Conservation (phyloP, 92 coral and sea anemone genomes). For the Phenganax stokvisi region DNA sequence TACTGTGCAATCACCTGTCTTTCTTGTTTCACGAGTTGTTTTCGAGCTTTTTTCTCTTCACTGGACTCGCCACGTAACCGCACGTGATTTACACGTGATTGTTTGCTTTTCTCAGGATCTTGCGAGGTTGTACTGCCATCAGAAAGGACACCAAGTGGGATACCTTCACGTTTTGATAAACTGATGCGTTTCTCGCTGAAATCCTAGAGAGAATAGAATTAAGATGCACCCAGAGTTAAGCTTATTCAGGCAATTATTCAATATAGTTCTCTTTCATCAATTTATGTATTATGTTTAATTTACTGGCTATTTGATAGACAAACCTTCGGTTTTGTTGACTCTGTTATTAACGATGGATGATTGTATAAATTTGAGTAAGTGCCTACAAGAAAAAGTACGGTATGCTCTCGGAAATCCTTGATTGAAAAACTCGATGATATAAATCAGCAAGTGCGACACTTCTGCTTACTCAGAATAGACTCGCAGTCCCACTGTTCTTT, state of each 20-base stretch:
- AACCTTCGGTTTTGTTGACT: conserved; percentile 66
- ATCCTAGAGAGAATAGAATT: conserved; percentile 33
- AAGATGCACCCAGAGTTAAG: too few relatives aligned
- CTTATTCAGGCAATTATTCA: too few relatives aligned
- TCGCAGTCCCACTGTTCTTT: conserved; percentile 98
- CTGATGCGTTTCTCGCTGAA: conserved; percentile 50
- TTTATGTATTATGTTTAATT: too few relatives aligned
- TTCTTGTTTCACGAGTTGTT: conserved; percentile 76
- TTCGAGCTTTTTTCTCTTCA: conserved; percentile 73
- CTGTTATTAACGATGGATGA: conserved; percentile 86
- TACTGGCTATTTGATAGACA: neutral
- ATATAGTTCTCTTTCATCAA: too few relatives aligned
- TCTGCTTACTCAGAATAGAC: conserved; percentile 81
- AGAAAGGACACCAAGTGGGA: conserved; percentile 81
- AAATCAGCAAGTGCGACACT: too few relatives aligned
- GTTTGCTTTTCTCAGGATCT: neutral
- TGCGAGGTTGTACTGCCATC: conserved; percentile 29
- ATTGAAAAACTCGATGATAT: neutral
- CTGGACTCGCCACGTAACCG: conserved; percentile 65
- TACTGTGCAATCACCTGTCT: conserved; percentile 53
- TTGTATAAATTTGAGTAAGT: conserved; percentile 89
- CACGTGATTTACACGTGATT: conserved; percentile 4
- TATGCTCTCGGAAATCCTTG: too few relatives aligned
- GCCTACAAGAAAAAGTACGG: conserved; percentile 47
- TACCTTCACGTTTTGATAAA: conserved; percentile 70